These are phyloP conservation scores for Dascillus cervinus DNA, from an alignment of 2,888 invertebrate species.

Conservation along the genomic window DNA sequence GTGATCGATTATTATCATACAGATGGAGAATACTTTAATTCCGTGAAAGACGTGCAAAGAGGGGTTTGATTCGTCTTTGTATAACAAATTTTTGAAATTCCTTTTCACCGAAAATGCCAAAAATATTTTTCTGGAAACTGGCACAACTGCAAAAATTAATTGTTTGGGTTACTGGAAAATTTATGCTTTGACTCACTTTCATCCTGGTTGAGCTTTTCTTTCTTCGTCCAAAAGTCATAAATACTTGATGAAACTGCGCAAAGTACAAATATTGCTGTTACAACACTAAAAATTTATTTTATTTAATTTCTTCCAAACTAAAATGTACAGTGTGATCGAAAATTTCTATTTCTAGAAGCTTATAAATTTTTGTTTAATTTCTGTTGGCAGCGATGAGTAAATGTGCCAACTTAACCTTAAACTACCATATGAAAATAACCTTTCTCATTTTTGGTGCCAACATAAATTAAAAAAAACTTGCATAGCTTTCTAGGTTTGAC, in stretches of 20 bases:
- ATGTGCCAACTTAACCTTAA: neutral
- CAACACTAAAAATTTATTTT: slow-evolving; percentile 31
- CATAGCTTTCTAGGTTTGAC: too few species aligned
- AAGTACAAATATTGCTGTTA: slow-evolving; percentile 28
- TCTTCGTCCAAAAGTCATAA: slow-evolving; percentile 30
- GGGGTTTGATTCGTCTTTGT: slow-evolving; percentile 40
- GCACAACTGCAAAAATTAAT: neutral
- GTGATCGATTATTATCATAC: slow-evolving; percentile 50
- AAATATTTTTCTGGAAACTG: slow-evolving; percentile 16
- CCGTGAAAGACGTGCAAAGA: slow-evolving; percentile 51
- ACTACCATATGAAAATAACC: too few species aligned
- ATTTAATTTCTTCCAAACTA: too few species aligned
- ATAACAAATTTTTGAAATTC: slow-evolving; percentile 39
- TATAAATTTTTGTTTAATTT: too few species aligned
- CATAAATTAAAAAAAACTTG: too few species aligned
- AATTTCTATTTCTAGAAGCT: too few species aligned
- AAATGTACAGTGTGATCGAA: too few species aligned
- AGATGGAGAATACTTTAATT: slow-evolving; percentile 49
- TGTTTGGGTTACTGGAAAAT: neutral
- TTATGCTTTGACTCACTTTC: slow-evolving; percentile 1
- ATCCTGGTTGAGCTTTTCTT: slow-evolving; percentile 12
- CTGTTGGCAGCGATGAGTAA: too few species aligned
- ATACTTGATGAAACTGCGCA: slow-evolving; percentile 34
- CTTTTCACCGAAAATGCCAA: slow-evolving; percentile 33
- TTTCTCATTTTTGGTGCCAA: too few species aligned